Percentiles rank a stretch among this genome's conserved stretches.
These are phyloP conservation scores for Slavum lentiscoides DNA, from an alignment of 2,888 invertebrate species.

Conservation along the genomic window DNA sequence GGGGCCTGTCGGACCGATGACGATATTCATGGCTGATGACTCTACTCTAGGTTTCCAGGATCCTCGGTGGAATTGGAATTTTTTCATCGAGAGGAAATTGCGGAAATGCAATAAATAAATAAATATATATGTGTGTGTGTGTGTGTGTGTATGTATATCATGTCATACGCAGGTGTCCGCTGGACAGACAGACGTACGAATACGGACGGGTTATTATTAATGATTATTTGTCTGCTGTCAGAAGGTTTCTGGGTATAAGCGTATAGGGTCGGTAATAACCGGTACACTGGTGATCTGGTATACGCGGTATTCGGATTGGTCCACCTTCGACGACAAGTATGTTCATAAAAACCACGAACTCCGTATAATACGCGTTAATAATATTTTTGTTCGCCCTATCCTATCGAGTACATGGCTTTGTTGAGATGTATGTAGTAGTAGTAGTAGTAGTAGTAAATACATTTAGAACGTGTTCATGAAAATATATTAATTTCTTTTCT, in stretches of 20 bases:
- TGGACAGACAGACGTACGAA: not conserved
- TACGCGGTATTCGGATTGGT: no score
- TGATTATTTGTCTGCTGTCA: constrained; percentile 34
- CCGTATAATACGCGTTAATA: no score
- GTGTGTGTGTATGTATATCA: not conserved
- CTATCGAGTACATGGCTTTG: no score
- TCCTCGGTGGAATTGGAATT: constrained; percentile 29
- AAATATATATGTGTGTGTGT: not conserved
- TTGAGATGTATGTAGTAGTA: no score
- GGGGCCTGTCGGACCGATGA: not conserved
- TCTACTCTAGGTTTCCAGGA: not conserved
- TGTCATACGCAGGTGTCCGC: constrained; percentile 22
- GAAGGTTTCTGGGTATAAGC: not conserved
- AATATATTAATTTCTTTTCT: no score
- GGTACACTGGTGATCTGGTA: not conserved
- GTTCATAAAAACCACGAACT: no score
- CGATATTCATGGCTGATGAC: not conserved
- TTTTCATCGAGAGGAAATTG: constrained; percentile 14
- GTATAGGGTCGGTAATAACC: not conserved
- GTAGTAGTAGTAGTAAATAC: no score
- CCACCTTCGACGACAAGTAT: no score
- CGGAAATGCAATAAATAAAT: not conserved
- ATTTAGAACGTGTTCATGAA: no score
- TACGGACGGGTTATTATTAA: constrained; percentile 15
- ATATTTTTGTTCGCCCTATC: no score